phyloP scores from a whole-genome alignment of 2,888 invertebrate species.

The Drosophila anomelani region DNA sequence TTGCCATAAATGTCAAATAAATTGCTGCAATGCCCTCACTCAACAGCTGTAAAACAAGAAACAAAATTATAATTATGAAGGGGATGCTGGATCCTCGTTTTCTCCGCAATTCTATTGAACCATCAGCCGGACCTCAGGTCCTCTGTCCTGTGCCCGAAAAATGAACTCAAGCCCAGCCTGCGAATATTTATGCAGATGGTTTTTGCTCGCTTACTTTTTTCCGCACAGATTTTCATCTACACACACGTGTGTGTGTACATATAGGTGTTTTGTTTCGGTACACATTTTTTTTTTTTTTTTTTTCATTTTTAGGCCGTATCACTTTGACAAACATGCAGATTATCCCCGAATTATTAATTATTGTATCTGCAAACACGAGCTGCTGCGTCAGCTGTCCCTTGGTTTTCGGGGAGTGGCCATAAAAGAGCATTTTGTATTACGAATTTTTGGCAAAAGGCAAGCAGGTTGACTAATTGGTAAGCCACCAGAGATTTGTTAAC shows the following conservation, averaged over 20 bases:
- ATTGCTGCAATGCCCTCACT: not conserved
- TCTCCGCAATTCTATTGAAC: constrained; percentile 17
- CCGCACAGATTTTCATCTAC: constrained; percentile 33
- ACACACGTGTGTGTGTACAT: constrained; percentile 12
- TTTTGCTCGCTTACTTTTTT: constrained; percentile 46
- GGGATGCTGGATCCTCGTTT: not conserved
- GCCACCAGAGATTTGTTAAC: constrained; percentile 10
- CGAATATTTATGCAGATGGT: constrained; percentile 70
- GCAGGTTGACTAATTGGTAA: constrained; percentile 41
- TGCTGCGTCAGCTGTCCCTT: constrained; percentile 52
- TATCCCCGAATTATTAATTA: constrained; percentile 81
- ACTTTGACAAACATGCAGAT: constrained; percentile 78
- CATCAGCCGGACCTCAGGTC: constrained; percentile 10
- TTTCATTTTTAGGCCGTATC: constrained; percentile 67
- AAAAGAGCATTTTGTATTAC: constrained; percentile 34
- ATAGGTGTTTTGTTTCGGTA: constrained; percentile 28
- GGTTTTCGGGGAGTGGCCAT: constrained; percentile 13
- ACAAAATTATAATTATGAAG: not conserved
- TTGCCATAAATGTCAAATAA: constrained; percentile 29
- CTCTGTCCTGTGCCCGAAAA: not conserved
- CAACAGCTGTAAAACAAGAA: constrained; percentile 29
- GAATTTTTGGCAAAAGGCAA: constrained; percentile 52
- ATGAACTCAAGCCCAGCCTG: constrained; percentile 12
- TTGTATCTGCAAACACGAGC: constrained; percentile 71
- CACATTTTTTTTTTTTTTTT: constrained; percentile 30